These are phyloP conservation scores for Pecten maximus DNA, from an alignment of 2,888 invertebrate species.

Conservation along the genomic window DNA sequence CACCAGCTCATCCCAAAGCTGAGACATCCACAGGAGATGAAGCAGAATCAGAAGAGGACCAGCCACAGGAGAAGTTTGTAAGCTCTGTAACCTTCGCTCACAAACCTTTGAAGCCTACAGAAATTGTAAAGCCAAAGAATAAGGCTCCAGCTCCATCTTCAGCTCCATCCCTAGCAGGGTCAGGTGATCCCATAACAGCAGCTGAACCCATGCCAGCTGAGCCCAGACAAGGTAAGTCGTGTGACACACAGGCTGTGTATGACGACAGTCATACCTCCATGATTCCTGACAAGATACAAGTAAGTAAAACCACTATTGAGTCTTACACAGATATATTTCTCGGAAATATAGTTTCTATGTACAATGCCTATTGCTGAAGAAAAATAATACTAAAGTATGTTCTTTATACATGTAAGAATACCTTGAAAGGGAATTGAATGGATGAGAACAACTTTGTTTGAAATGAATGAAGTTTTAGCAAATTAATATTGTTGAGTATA, in stretches of 20 bases:
- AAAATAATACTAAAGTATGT: background rate
- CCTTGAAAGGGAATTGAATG: background rate
- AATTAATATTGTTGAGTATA: too few species aligned
- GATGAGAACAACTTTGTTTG: too few species aligned
- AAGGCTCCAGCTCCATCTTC: background rate
- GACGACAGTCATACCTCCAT: background rate
- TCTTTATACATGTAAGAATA: background rate
- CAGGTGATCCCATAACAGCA: background rate
- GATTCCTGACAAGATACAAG: conserved; percentile 19
- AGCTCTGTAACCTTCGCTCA: background rate
- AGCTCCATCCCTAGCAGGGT: background rate
- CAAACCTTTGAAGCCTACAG: background rate
- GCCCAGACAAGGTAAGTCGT: background rate
- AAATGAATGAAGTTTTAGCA: too few species aligned
- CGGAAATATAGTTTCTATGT: too few species aligned
- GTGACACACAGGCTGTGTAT: background rate
- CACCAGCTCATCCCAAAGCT: background rate
- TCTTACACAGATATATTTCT: too few species aligned
- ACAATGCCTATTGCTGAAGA: too few species aligned
- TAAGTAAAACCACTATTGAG: background rate
- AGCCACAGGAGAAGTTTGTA: background rate
- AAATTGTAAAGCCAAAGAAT: background rate
- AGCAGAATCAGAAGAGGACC: background rate
- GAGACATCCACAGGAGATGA: background rate
- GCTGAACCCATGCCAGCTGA: background rate